Conservation (phyloP, 2,797 vertebrate genomes). For the Gephyroberyx darwinii region DNA sequence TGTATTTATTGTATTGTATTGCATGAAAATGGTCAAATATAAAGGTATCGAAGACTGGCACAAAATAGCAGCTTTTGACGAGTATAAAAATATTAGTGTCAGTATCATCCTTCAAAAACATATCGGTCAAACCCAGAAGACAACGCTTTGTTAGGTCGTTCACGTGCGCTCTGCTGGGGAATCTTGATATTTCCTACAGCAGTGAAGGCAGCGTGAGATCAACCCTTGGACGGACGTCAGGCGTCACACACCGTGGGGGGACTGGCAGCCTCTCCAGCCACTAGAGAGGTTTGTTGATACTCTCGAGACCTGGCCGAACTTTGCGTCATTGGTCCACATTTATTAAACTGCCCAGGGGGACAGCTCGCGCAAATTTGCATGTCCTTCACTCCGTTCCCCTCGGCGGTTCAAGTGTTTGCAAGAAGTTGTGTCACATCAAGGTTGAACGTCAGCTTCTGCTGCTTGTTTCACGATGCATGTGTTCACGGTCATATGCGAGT, state of each 20-base stretch:
- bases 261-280: slow-evolving; percentile 27
- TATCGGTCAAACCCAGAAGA: no score
- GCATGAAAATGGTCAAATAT: no score
- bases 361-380: slow-evolving; percentile 1
- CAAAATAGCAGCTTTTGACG: no score
- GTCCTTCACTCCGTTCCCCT: slow-evolving; percentile 40
- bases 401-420: slow-evolving; percentile 13
- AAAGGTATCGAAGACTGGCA: no score
- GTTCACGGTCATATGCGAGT: slow-evolving; percentile 3
- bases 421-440: slow-evolving; percentile 28
- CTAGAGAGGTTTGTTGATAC: slow-evolving; percentile 18
- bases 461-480: slow-evolving; percentile 15
- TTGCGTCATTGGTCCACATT: slow-evolving; percentile 39
- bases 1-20: no score
- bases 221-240: slow-evolving; percentile 27
- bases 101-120: no score
- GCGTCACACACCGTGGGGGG: not conserved
- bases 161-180: no score
- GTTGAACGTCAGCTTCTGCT: slow-evolving; percentile 28
- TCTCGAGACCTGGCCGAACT: slow-evolving; percentile 1
- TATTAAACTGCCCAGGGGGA: not conserved
- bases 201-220: slow-evolving; percentile 40
- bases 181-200: not conserved
- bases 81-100: no score
- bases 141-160: no score